A percentile compares a stretch with the other conserved stretches of the same genome.
These are phyloP conservation scores for Caenorhabditis remanei DNA, from an alignment of 1,140 invertebrate genomes.

Conservation along the genomic window DNA sequence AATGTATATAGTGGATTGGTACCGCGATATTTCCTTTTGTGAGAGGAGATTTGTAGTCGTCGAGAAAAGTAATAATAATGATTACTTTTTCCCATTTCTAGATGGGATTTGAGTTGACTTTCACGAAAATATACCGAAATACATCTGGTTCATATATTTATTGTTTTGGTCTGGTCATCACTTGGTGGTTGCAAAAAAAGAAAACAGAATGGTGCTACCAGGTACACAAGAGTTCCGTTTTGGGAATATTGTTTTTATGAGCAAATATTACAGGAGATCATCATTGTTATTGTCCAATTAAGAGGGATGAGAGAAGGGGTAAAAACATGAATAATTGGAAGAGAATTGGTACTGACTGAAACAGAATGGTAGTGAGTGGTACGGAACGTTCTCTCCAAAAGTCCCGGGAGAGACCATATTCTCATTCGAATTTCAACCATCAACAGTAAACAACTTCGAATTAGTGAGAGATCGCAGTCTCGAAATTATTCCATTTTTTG, in stretches of 20 bases:
- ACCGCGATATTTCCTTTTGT: neutral
- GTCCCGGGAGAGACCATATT: neutral
- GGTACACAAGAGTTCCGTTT: conserved; percentile 45
- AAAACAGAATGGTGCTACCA: neutral
- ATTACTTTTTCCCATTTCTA: neutral
- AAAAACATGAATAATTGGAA: conserved; percentile 4
- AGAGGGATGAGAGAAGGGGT: neutral
- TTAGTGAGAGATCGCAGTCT: neutral
- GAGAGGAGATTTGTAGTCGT: neutral
- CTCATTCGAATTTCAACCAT: neutral
- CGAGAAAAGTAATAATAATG: neutral
- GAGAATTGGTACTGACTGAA: neutral
- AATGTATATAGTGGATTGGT: conserved; percentile 23
- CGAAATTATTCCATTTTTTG: too few species aligned
- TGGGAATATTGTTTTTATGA: conserved; percentile 27
- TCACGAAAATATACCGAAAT: conserved; percentile 38
- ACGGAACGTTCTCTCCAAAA: neutral
- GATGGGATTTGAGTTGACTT: conserved; percentile 1
- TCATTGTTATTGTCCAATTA: conserved; percentile 33
- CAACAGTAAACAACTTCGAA: conserved; percentile 43
- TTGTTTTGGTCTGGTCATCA: conserved; percentile 47
- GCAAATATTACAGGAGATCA: conserved; percentile 22
- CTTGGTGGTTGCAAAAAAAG: neutral
- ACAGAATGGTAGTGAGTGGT: neutral
- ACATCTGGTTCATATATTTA: conserved; percentile 56